Percentiles rank a stretch among this genome's conserved stretches.
Conservation (phyloP, 1,140 invertebrate species). For the Conus betulinus region DNA sequence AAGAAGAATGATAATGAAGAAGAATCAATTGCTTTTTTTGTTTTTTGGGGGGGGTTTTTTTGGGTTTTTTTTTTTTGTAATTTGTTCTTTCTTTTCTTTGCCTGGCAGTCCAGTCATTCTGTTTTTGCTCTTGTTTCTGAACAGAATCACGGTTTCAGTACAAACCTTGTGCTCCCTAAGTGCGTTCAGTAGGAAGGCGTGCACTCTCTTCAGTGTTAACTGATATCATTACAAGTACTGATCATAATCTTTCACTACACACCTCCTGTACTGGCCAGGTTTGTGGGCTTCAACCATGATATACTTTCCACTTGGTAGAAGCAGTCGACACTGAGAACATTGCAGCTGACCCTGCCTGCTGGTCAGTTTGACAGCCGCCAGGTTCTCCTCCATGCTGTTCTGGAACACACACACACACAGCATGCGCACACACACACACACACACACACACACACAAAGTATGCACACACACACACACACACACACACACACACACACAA, state of each 20-base stretch:
- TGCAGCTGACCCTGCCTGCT: conserved; percentile 19
- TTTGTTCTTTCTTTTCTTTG: no score
- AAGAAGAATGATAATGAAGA: no score
- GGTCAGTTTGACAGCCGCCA: conserved; percentile 21
- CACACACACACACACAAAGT: neutral
- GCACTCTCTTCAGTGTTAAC: no score
- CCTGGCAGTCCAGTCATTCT: no score
- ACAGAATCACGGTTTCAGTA: no score
- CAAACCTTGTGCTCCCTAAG: no score
- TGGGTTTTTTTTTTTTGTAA: no score
- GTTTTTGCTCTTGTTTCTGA: no score
- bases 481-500: neutral
- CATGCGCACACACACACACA: neutral
- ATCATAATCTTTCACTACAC: neutral
- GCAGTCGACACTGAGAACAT: conserved; percentile 52
- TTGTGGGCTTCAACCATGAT: conserved; percentile 60
- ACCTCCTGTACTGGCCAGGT: conserved; percentile 66
- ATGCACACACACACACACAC: neutral
- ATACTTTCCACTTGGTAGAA: conserved; percentile 68
- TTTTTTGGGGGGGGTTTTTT: no score
- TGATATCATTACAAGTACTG: no score
- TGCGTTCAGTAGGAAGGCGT: no score
- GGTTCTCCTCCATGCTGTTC: conserved; percentile 4
- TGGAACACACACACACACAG: conserved; percentile 3
- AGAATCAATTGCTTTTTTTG: no score